Evolutionary conservation across 2,888 invertebrate species (phyloP).

Genomic region (Drosophila histrio): DNA sequence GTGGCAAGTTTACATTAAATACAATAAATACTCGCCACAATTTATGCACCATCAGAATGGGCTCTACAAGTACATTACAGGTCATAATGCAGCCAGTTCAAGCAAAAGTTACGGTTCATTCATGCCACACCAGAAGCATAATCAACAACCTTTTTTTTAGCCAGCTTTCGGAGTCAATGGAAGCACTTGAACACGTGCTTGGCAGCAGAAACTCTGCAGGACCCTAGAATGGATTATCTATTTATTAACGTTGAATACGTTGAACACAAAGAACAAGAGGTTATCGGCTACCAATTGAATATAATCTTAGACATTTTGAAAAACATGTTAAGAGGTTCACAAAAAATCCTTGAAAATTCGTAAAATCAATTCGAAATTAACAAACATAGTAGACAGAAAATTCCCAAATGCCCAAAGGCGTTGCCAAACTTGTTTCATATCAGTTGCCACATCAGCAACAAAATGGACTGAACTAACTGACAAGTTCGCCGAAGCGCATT

Average conservation of each 20-base stretch:
- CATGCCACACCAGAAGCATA: background rate
- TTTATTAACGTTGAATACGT: background rate
- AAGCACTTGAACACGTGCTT: background rate
- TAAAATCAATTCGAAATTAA: background rate
- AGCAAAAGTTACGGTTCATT: constrained; percentile 1
- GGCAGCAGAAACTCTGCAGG: background rate
- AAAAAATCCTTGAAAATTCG: background rate
- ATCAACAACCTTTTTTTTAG: background rate
- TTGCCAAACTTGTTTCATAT: constrained; percentile 10
- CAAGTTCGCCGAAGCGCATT: constrained; percentile 19
- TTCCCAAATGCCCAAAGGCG: background rate
- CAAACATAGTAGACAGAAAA: background rate
- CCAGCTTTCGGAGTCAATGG: background rate
- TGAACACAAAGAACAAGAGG: background rate
- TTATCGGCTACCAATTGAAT: background rate
- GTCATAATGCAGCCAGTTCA: constrained; percentile 20
- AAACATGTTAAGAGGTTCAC: background rate
- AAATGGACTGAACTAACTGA: constrained; percentile 17
- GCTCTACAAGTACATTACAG: constrained; percentile 2
- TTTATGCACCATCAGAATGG: constrained; percentile 62
- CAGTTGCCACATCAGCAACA: constrained; percentile 7
- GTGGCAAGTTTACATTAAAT: constrained; percentile 73
- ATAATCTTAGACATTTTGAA: background rate
- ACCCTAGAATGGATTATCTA: background rate
- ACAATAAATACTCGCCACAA: constrained; percentile 72